Base-by-base conservation (phyloP, 2,797 vertebrate genomes). In the Gambusia yucatana region DNA sequence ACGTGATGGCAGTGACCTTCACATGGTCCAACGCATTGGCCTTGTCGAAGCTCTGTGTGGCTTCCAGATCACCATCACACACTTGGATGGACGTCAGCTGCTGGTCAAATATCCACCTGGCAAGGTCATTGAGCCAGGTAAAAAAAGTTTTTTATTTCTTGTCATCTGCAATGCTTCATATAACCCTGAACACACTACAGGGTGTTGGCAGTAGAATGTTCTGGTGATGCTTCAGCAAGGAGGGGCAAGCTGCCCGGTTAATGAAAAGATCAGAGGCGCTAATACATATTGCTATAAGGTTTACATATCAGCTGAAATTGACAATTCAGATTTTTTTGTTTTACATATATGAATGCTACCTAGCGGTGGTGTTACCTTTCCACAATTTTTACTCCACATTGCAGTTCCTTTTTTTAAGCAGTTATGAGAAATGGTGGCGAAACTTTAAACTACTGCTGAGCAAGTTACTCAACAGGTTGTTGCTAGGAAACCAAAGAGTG, bases 81-180 rank as follows among this genome's bases (percentile, higher is more conserved):
- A 99, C 91, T 97, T 99, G 57, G 98, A 99, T 88, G 97, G 94
- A 50, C 97, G 97, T 87, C 98, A 99, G 87, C 96, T 99, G 94
- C 97, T 98, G 88, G 97, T 99, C 83, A 99, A 98, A 94, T 98
- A 99, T 59, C 98, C 98, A 71, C 96, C 98, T 82, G 98, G 98
- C 90, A 99, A 99, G 94, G 97, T 99, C 90, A 99, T 99, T 72
- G 98, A 99, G 85, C 98, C 98, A 96, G 98, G 98, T 98, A 95
- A 80, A 70, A 11, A 1, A 25, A 9, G 33, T 73, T 9, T 72
- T 87, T 22, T 6, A 43, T 39, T 39, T 67, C 20, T 41, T 67
- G 61, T 11, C 17, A 13, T 67, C 22, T 25, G 25, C 3, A 43
- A 6, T 41, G 4, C 9, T 22, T 33, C 39, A 25, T 43, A 22